Conservation (phyloP, 1,140 invertebrate species). For the Apocrypta bakeri region DNA sequence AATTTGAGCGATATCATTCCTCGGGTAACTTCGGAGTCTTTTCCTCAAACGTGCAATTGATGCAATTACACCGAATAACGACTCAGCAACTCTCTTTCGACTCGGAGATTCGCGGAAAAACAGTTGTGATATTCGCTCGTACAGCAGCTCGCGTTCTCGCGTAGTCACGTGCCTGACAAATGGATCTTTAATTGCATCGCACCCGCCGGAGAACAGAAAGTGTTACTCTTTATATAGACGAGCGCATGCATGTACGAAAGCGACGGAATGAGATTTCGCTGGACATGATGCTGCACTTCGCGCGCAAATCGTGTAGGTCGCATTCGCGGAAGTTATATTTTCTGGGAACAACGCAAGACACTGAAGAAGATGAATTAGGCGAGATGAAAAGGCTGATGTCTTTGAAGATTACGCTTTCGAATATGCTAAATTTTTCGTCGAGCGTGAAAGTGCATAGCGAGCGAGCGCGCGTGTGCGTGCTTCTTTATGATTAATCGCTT, state of each 20-base stretch:
- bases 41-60: conserved; percentile 54
- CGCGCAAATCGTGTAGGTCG: no score
- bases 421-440: neutral
- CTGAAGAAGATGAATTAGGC: neutral
- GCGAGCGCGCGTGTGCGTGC: no score
- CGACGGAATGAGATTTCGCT: neutral
- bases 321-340: neutral
- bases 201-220: conserved; percentile 3
- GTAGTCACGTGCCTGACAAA: conserved; percentile 28
- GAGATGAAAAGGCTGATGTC: neutral
- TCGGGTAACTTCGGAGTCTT: conserved; percentile 23
- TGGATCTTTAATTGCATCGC: conserved; percentile 42
- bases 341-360: neutral
- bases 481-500: neutral
- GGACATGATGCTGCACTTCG: conserved; percentile 2
- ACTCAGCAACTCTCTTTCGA: conserved; percentile 47
- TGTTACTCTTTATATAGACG: neutral
- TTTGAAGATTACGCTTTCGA: neutral
- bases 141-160: neutral
- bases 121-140: conserved; percentile 45
- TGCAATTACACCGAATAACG: conserved; percentile 57
- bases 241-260: no score
- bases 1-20: conserved; percentile 58
- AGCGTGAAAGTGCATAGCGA: neutral
- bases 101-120: conserved; percentile 1